Conservation (phyloP, 1,140 invertebrate species). For the Pogonomyrmex californicus region DNA sequence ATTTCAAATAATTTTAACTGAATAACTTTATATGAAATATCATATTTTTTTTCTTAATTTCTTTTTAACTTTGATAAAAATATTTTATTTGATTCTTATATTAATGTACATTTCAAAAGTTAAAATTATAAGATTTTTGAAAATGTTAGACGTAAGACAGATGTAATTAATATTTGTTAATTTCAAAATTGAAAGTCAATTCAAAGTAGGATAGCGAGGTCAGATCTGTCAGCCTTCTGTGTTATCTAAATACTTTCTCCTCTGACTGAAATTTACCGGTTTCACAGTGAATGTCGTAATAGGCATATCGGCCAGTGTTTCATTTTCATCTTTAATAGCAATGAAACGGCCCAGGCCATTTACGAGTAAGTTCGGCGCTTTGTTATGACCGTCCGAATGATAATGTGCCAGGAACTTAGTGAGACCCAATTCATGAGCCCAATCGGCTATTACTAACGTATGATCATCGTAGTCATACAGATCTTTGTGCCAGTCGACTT, state of each 20-base stretch:
- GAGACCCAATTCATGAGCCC: conserved; percentile 90
- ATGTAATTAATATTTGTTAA: background rate
- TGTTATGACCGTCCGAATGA: conserved; percentile 93
- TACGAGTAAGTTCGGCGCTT: conserved; percentile 92
- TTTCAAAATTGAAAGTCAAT: background rate
- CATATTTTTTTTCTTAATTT: background rate
- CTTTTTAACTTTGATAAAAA: background rate
- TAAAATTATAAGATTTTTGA: background rate
- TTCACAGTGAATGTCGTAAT: conserved; percentile 88
- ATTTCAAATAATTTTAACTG: background rate
- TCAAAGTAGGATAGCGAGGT: background rate
- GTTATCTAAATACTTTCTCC: background rate
- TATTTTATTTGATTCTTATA: background rate
- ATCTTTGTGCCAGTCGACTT: conserved; percentile 87
- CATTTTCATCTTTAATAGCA: conserved; percentile 83
- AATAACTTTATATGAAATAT: background rate
- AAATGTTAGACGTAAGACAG: background rate
- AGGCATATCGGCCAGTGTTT: conserved; percentile 85
- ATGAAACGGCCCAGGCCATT: conserved; percentile 92
- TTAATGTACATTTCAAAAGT: conserved; percentile 9
- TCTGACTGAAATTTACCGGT: conserved; percentile 84
- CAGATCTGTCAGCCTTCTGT: background rate
- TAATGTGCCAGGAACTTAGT: conserved; percentile 92
- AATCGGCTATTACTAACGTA: conserved; percentile 92
- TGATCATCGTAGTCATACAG: conserved; percentile 92